Percentiles rank a stretch among this genome's conserved stretches.
phyloP scores from a whole-genome alignment of 1,140 invertebrate species.

The Euglossa dilemma region DNA sequence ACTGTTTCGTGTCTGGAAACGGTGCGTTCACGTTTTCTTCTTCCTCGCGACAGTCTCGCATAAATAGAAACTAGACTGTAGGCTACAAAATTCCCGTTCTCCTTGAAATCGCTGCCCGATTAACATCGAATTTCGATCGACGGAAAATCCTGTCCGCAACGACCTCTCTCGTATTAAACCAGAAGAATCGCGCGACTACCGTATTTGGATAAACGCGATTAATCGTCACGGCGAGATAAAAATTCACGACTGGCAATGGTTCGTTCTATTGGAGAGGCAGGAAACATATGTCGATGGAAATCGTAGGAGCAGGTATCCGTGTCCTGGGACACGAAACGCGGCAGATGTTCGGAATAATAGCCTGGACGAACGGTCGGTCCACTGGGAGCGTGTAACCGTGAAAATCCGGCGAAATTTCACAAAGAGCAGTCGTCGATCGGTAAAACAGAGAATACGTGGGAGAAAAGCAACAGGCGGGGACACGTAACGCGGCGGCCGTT shows the following conservation, averaged over 20 bases:
- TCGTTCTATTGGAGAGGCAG: neutral
- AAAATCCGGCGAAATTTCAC: conserved; percentile 15
- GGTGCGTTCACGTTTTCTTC: conserved; percentile 32
- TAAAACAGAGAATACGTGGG: conserved; percentile 22
- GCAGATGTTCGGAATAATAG: conserved; percentile 15
- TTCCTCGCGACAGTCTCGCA: conserved; percentile 41
- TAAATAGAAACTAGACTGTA: conserved; percentile 64
- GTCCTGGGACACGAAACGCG: neutral
- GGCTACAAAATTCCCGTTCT: conserved; percentile 52
- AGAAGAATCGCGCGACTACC: neutral
- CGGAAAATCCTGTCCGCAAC: conserved; percentile 13
- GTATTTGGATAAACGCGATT: neutral
- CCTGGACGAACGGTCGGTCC: neutral
- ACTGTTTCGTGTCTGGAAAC: conserved; percentile 39
- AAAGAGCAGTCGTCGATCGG: conserved; percentile 20
- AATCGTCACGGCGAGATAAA: neutral
- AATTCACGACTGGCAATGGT: neutral
- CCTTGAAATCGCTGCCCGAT: conserved; percentile 48
- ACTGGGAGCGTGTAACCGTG: neutral
- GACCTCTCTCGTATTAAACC: neutral
- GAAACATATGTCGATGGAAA: conserved; percentile 3
- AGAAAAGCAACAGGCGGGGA: conserved; percentile 43
- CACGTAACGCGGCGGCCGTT: neutral
- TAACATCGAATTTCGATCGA: conserved; percentile 50
- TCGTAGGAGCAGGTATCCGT: neutral